phyloP scores from a whole-genome alignment of 2,113 vertebrate genomes.

The Centropristis striata region DNA sequence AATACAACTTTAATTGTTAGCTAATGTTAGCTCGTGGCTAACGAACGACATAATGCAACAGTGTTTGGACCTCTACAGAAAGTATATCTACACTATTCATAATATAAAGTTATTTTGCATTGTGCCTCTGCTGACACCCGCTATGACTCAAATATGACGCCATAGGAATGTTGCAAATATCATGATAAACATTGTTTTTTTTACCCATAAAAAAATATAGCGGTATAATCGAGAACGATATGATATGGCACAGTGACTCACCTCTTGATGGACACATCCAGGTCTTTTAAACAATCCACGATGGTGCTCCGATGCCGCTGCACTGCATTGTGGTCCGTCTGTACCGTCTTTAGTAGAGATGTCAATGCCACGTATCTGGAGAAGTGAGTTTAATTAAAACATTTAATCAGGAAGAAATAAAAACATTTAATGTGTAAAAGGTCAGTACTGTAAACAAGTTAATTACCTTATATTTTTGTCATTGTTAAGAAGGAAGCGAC shows the following conservation, averaged over 20 bases:
- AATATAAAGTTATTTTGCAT: too few species aligned
- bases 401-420: not conserved
- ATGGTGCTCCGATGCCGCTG: conserved; percentile 98
- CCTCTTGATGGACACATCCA: conserved; percentile 99
- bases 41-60: too few species aligned
- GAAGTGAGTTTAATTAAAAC: conserved; percentile 10
- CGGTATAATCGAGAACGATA: too few species aligned
- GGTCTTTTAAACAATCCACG: conserved; percentile 98
- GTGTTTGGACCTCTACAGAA: too few species aligned
- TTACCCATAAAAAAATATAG: too few species aligned
- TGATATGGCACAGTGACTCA: conserved; percentile 69
- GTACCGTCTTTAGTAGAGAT: conserved; percentile 97
- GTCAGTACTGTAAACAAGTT: not conserved
- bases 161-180: too few species aligned
- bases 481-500: conserved; percentile 98
- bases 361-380: conserved; percentile 97
- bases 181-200: too few species aligned
- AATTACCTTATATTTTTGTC: conserved; percentile 97
- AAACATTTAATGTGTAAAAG: not conserved
- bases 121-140: too few species aligned
- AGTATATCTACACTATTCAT: too few species aligned
- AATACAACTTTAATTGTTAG: too few species aligned
- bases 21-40: too few species aligned
- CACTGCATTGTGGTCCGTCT: conserved; percentile 99
- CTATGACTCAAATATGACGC: too few species aligned